Evolutionary conservation across 2,797 vertebrate genomes (phyloP).

Genomic region (Malurus leucopterus): DNA sequence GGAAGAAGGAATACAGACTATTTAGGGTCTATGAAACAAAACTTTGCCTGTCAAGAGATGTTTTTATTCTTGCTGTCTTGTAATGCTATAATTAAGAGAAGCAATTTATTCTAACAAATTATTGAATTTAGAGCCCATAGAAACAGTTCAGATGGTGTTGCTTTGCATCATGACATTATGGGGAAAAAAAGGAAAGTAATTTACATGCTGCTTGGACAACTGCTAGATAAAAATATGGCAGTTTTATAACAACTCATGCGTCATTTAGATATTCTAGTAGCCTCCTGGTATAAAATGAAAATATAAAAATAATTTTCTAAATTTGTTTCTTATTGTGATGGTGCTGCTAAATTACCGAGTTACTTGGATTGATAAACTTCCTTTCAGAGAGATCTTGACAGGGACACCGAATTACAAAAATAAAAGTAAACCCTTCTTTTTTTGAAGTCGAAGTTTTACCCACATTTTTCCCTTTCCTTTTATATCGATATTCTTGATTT

Average conservation of each 20-base stretch:
- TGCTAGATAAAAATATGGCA: conserved; percentile 44
- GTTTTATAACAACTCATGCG: conserved; percentile 29
- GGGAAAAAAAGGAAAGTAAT: not conserved
- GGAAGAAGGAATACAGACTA: not conserved
- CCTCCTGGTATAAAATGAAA: conserved; percentile 13
- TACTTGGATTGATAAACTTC: not conserved
- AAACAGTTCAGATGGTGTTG: conserved; percentile 28
- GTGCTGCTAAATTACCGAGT: not conserved
- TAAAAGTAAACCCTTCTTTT: not conserved
- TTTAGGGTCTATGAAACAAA: not conserved
- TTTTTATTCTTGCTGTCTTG: not conserved
- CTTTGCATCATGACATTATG: conserved; percentile 1
- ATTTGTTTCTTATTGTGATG: conserved; percentile 10
- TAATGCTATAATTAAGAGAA: not conserved
- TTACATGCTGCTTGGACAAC: conserved; percentile 21
- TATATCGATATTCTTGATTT: not conserved
- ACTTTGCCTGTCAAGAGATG: not conserved
- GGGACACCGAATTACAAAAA: not conserved
- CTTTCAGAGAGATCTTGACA: not conserved
- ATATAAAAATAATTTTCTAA: conserved; percentile 23
- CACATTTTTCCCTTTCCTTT: not conserved
- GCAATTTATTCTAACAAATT: not conserved
- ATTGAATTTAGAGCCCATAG: not conserved
- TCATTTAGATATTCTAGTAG: conserved; percentile 33
- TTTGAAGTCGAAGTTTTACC: not conserved